Percentiles rank a stretch among this genome's conserved stretches.
Conservation (phyloP, 2,888 invertebrate species). For the Spialia ferax region DNA sequence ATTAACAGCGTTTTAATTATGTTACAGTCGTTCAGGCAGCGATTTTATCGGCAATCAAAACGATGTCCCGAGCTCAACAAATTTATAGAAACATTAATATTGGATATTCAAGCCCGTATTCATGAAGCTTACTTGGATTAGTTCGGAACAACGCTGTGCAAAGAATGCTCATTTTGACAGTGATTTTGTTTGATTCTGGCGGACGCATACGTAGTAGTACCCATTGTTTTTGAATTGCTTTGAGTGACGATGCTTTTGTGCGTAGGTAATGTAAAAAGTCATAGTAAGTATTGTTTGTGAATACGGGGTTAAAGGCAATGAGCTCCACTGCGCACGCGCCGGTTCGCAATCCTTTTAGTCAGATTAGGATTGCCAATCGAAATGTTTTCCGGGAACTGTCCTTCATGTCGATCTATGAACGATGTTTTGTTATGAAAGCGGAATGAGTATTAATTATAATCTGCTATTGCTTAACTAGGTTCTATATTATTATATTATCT, state of each 20-base stretch:
- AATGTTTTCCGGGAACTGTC: conserved; percentile 8
- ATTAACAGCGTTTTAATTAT: conserved; percentile 70
- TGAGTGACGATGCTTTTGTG: too few species aligned
- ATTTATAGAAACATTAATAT: conserved; percentile 69
- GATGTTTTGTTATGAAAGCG: conserved; percentile 6
- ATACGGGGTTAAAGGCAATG: conserved; percentile 57
- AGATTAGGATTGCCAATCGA: conserved; percentile 8
- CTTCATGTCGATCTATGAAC: not conserved
- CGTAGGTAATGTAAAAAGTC: too few species aligned
- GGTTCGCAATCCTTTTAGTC: not conserved
- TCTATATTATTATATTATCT: too few species aligned
- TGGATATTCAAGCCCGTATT: too few species aligned
- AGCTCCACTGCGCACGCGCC: conserved; percentile 51
- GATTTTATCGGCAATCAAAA: conserved; percentile 73
- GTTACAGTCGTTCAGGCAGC: conserved; percentile 58
- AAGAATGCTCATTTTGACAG: too few species aligned
- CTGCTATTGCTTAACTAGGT: not conserved
- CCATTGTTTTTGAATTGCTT: too few species aligned
- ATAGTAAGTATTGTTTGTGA: too few species aligned
- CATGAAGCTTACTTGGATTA: too few species aligned
- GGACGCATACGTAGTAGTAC: too few species aligned
- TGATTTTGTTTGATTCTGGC: too few species aligned
- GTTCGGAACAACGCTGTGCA: too few species aligned
- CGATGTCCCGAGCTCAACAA: conserved; percentile 58
- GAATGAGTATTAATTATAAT: not conserved